A percentile compares a stretch with the other conserved stretches of the same genome.
These are phyloP conservation scores for Apeltes quadracus DNA, from an alignment of 2,113 vertebrate genomes.

Conservation along the genomic window DNA sequence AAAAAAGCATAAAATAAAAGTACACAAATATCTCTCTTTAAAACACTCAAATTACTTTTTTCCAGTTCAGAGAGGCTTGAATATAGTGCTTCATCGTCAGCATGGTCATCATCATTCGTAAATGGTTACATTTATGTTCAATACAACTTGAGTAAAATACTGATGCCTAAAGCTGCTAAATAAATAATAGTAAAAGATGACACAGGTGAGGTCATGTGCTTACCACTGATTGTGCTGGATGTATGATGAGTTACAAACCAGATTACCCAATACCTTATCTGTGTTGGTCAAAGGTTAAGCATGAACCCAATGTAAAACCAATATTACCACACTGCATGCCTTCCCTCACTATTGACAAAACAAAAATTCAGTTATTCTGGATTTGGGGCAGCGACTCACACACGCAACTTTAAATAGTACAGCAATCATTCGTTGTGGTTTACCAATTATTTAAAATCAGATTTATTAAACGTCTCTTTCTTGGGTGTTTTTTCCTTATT, in stretches of 20 bases:
- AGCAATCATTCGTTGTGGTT: background rate
- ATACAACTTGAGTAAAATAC: background rate
- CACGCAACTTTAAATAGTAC: background rate
- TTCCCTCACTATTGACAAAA: background rate
- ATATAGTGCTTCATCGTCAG: background rate
- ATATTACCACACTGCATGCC: background rate
- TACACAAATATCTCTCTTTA: background rate
- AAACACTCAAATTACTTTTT: background rate
- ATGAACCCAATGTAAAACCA: background rate
- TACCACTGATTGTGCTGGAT: background rate
- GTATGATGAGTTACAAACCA: background rate
- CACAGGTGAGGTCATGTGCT: background rate
- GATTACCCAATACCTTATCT: conserved; percentile 28
- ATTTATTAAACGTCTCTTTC: background rate
- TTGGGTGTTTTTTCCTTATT: background rate
- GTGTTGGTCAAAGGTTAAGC: conserved; percentile 32
- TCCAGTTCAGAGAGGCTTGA: background rate
- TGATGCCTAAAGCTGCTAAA: background rate
- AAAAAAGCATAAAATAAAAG: background rate
- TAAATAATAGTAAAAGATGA: background rate
- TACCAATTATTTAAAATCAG: background rate
- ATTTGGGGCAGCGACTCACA: background rate
- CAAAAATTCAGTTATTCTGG: background rate
- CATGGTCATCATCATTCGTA: too few relatives aligned
- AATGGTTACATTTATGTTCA: too few relatives aligned